These are phyloP conservation scores for Drosophila silvestris DNA, from an alignment of 2,888 invertebrate species.

Conservation along the genomic window DNA sequence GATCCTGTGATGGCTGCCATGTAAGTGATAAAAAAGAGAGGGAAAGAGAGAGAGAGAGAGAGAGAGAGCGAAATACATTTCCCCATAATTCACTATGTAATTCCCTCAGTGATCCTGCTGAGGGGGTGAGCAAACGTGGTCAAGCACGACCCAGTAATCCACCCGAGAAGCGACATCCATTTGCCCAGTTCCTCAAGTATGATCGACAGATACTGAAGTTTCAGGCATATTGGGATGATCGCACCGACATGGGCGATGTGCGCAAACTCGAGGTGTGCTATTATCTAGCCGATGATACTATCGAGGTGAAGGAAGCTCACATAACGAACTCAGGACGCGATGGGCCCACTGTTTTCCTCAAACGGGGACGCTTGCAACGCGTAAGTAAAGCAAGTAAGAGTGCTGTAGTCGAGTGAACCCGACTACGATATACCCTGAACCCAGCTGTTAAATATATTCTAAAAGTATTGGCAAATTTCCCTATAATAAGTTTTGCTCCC, in stretches of 20 bases:
- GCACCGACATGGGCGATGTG: constrained; percentile 91
- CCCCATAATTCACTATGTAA: background rate
- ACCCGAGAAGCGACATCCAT: constrained; percentile 87
- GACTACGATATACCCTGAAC: too few relatives aligned
- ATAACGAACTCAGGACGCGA: constrained; percentile 90
- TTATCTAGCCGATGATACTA: constrained; percentile 94
- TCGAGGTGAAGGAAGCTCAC: constrained; percentile 92
- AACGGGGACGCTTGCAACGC: constrained; percentile 91
- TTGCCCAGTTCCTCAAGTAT: constrained; percentile 93
- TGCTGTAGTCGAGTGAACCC: too few relatives aligned
- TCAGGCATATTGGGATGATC: constrained; percentile 96
- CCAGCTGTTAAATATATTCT: too few relatives aligned
- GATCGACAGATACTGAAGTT: constrained; percentile 92
- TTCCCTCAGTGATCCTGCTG: constrained; percentile 85
- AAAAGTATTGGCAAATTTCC: too few relatives aligned
- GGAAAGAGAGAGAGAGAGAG: background rate
- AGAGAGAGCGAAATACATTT: background rate
- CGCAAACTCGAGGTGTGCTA: constrained; percentile 93
- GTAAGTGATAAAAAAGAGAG: constrained; percentile 20
- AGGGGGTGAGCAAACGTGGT: constrained; percentile 79
- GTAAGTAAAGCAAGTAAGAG: constrained; percentile 83
- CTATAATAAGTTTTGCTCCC: too few relatives aligned
- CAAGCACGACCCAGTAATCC: constrained; percentile 47
- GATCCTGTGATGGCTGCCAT: constrained; percentile 88
- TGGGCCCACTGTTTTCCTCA: constrained; percentile 90